Evolutionary conservation across 2,797 vertebrate genomes (phyloP).

Genomic region (Urophycis tenuis): DNA sequence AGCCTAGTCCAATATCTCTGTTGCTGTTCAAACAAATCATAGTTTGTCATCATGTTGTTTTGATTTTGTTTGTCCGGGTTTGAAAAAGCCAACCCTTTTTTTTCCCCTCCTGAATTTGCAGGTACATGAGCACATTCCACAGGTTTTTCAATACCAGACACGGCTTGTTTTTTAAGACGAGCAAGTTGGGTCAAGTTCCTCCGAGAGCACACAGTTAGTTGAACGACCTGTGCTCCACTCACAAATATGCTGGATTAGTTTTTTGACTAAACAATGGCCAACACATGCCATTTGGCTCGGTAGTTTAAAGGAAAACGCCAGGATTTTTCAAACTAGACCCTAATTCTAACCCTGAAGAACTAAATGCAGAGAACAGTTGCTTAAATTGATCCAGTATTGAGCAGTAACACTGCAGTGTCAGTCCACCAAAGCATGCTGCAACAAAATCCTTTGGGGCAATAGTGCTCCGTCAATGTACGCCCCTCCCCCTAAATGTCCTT

Average conservation of each 20-base stretch:
- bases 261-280: not conserved
- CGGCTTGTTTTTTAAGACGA: conserved; percentile 35
- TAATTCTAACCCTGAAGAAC: not conserved
- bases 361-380: no score
- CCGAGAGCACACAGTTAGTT: conserved; percentile 16
- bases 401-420: no score
- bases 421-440: no score
- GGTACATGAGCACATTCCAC: conserved; percentile 48
- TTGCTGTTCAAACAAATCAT: conserved; percentile 16
- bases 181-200: conserved; percentile 57
- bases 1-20: no score
- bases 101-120: conserved; percentile 1
- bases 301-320: not conserved
- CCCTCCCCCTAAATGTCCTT: no score
- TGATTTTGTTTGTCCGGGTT: not conserved
- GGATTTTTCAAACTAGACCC: no score
- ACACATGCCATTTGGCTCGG: not conserved
- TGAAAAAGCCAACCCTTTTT: not conserved
- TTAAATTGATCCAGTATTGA: no score
- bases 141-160: conserved; percentile 39
- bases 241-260: not conserved
- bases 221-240: not conserved
- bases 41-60: conserved; percentile 11
- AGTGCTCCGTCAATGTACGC: no score
- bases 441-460: no score